Base-by-base conservation (phyloP, 2,113 vertebrate species). In the Urocitellus parryii region DNA sequence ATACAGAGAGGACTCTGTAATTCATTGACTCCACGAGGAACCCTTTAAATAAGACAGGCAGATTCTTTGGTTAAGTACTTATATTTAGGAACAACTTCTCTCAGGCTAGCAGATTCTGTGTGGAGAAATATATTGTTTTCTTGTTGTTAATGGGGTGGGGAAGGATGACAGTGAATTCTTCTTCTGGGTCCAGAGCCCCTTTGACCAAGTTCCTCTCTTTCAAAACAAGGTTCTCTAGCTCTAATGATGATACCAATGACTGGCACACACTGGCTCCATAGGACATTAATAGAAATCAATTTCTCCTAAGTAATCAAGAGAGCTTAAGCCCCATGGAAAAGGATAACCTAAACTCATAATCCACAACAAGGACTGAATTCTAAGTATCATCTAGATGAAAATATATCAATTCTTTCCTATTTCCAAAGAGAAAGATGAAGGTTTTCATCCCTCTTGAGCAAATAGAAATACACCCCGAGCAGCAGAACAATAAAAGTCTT, bases 161-260 rank as follows among this genome's bases (percentile, higher is more conserved):
- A 74, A 74, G 14, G 29, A 16, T 17, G 25, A 76, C 0, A 77
- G 16, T 67, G 56, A 95, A 48, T 45, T 83, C 70, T 29, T 74
- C 68, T 76, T 53, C 8, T 29, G 58, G 81, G 70, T 93, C 37
- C 51, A 78, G 78, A 88, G 8, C 0, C 39, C 77, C 58, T 78
- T 87, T 88, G 85, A 91, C 93, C 82, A 91, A 86, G 74, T 88
- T 92, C 70, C 51, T 82, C 77, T 96, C 88, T 56, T 96, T 91
- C 56, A 58, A 95, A 37, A 20, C 92, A 83, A 92, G 67, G 25
- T 95, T 61, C 88, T 56, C 72, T 91, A 93, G 84, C 87, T 48
- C 74, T n/a, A 72, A 83, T 37, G 65, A 82, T 77, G 56, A 77
- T 25, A 73, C 37, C 45, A 56, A 0, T 79, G 58, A 42, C 34